Conservation (phyloP, 2,113 vertebrate species). For the Leptobrachium ailaonicum region DNA sequence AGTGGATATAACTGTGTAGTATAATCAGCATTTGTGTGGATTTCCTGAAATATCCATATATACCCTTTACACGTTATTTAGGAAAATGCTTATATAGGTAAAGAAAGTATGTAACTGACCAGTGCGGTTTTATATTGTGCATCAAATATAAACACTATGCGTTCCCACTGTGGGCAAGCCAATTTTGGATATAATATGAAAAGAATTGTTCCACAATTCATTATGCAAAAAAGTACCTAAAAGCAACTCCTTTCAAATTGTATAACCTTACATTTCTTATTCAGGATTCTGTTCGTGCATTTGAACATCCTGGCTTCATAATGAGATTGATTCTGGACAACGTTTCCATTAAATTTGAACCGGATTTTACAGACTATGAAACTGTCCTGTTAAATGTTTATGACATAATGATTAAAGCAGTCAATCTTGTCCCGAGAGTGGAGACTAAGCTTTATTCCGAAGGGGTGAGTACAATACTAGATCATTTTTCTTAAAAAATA, state of each 20-base stretch:
- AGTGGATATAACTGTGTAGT: too few relatives aligned
- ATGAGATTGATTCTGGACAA: slow-evolving; percentile 74
- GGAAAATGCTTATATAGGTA: too few relatives aligned
- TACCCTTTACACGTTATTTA: too few relatives aligned
- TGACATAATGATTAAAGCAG: slow-evolving; percentile 75
- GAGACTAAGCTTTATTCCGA: slow-evolving; percentile 80
- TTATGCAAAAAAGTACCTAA: too few relatives aligned
- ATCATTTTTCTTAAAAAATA: not conserved
- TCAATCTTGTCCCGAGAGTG: slow-evolving; percentile 75
- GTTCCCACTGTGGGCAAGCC: too few relatives aligned
- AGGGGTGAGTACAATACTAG: slow-evolving; percentile 71
- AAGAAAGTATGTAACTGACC: too few relatives aligned
- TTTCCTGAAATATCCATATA: too few relatives aligned
- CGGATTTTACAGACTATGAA: slow-evolving; percentile 72
- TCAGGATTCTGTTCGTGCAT: slow-evolving; percentile 71
- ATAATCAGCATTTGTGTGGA: too few relatives aligned
- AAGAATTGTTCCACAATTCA: too few relatives aligned
- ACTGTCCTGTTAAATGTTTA: slow-evolving; percentile 73
- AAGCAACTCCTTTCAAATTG: not conserved
- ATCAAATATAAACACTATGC: too few relatives aligned
- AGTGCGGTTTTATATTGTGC: too few relatives aligned
- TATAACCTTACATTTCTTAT: slow-evolving; percentile 1
- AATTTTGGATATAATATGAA: too few relatives aligned
- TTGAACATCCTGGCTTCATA: slow-evolving; percentile 78
- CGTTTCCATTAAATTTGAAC: slow-evolving; percentile 74